Percentiles rank a stretch among this genome's conserved stretches.
Evolutionary conservation across 2,888 invertebrate species (phyloP).

Genomic region (Luffia ferchaultella): DNA sequence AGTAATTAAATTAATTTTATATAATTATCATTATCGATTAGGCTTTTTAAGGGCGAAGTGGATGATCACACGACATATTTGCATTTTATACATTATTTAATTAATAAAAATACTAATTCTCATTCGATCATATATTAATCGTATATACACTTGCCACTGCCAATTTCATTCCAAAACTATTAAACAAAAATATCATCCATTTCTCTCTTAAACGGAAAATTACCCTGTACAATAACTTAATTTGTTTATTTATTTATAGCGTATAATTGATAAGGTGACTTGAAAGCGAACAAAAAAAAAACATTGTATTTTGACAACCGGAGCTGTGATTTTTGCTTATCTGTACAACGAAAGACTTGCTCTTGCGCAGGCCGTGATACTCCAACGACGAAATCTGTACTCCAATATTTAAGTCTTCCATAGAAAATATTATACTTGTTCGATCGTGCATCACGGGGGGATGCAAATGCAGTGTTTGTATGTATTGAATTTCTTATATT

Average conservation of each 20-base stretch:
- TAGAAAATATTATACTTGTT: not conserved
- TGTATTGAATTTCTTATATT: slow-evolving; percentile 51
- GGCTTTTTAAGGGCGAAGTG: slow-evolving; percentile 37
- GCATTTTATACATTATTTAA: too few species aligned
- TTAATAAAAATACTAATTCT: too few species aligned
- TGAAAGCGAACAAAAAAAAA: slow-evolving; percentile 55
- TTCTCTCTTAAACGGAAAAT: slow-evolving; percentile 34
- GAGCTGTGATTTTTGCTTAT: slow-evolving; percentile 66
- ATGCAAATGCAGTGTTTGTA: slow-evolving; percentile 43
- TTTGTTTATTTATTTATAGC: slow-evolving; percentile 59
- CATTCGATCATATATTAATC: too few species aligned
- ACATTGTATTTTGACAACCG: slow-evolving; percentile 59
- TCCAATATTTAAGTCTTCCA: not conserved
- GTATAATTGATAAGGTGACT: slow-evolving; percentile 42
- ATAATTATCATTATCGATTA: slow-evolving; percentile 25
- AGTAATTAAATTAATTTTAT: slow-evolving; percentile 52
- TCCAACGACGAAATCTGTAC: not conserved
- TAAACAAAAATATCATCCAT: slow-evolving; percentile 31
- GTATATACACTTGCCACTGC: too few species aligned
- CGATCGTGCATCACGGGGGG: too few species aligned
- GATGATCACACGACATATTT: slow-evolving; percentile 20
- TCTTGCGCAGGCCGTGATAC: not conserved
- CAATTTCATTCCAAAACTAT: too few species aligned
- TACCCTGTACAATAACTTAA: slow-evolving; percentile 56
- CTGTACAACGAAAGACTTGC: slow-evolving; percentile 34